Conservation (phyloP, 2,888 invertebrate species). For the Agrilus mali region DNA sequence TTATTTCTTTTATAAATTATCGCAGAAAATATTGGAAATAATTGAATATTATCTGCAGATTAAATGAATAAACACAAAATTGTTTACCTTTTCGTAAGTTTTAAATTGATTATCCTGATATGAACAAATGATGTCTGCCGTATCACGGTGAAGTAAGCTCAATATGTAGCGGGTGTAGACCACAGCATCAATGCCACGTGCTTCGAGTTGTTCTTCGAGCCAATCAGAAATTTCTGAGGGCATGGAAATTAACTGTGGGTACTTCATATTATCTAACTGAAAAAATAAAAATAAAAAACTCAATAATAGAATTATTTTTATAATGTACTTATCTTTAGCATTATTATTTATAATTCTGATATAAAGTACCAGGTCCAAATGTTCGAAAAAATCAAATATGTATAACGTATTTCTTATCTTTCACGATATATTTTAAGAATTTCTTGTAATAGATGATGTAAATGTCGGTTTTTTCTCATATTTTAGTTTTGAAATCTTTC, state of each 20-base stretch:
- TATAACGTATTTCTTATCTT: no score
- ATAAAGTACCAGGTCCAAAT: no score
- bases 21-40: no score
- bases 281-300: not conserved
- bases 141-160: conserved; percentile 48
- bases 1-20: no score
- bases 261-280: conserved; percentile 39
- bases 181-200: conserved; percentile 59
- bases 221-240: conserved; percentile 59
- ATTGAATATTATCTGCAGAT: no score
- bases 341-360: no score
- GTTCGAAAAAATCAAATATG: no score
- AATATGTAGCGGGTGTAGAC: conserved; percentile 55
- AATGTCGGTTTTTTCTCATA: no score
- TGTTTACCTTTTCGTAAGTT: conserved; percentile 34
- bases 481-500: no score
- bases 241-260: conserved; percentile 47
- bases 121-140: conserved; percentile 37
- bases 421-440: no score
- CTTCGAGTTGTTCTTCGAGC: conserved; percentile 63
- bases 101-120: conserved; percentile 31
- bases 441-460: no score
- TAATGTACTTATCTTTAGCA: no score
- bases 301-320: not conserved
- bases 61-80: conserved; percentile 1